These are phyloP conservation scores for Caenorhabditis drosophilae DNA, from an alignment of 2,888 invertebrate species.

Conservation along the genomic window DNA sequence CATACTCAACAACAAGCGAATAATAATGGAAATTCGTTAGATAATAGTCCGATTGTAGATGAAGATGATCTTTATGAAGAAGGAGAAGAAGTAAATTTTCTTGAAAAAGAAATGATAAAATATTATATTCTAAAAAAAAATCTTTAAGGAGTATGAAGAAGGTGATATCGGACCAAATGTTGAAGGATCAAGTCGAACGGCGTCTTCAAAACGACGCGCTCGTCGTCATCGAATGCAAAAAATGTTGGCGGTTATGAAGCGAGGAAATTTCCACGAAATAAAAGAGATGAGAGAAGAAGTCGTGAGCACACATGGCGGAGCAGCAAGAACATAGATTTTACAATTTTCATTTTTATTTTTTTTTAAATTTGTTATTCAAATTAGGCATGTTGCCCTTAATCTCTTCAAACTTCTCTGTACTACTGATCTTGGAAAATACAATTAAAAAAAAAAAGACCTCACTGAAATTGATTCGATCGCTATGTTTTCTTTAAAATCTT, in stretches of 20 bases:
- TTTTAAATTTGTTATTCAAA: too few relatives aligned
- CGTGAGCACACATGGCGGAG: constrained; percentile 23
- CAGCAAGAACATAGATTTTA: constrained; percentile 6
- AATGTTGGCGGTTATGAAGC: constrained; percentile 58
- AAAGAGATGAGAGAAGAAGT: constrained; percentile 58
- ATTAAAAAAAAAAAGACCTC: too few relatives aligned
- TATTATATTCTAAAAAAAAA: not conserved
- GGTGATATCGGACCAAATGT: constrained; percentile 23
- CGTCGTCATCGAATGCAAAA: constrained; percentile 54
- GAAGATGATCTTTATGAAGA: not conserved
- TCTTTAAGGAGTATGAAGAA: constrained; percentile 33
- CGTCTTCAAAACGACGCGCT: constrained; percentile 50
- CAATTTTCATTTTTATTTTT: too few relatives aligned
- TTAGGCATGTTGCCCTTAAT: too few relatives aligned
- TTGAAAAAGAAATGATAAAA: not conserved
- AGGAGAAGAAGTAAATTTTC: not conserved
- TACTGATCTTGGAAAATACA: too few relatives aligned
- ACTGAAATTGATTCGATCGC: too few relatives aligned
- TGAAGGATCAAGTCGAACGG: constrained; percentile 20
- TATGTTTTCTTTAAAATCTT: too few relatives aligned
- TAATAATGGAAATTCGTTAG: not conserved
- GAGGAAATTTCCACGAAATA: constrained; percentile 66
- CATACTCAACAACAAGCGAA: not conserved
- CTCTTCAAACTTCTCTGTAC: too few relatives aligned
- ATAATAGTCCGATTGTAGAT: constrained; percentile 7